Base-by-base conservation (phyloP, 2,113 vertebrate genomes). In the Oreochromis spilurus region DNA sequence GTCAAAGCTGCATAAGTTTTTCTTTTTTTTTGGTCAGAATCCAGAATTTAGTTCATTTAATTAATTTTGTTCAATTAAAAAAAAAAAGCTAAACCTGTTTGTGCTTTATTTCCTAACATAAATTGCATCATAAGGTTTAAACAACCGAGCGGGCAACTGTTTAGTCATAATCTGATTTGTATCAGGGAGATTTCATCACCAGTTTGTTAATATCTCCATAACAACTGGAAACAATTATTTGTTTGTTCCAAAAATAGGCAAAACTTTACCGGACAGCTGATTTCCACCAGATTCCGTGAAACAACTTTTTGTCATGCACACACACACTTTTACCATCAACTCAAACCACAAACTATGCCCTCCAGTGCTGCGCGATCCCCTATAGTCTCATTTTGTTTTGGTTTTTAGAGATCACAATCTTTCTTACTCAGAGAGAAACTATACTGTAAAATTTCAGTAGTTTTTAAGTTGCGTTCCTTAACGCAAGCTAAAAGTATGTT, bases 331-430 rank as follows among this genome's bases (percentile, higher is more conserved):
- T 90, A 92, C 90, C 88, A 92, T 89, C 83, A 91, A 9, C 78
- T 54, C 88, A 79, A 45, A 94, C 93, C 90, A 55, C 93, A 94
- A 95, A 94, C 77, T 84, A 82, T 90, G 60, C 78, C 83, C 88
- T 79, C 43, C 34, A 87, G 81, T 57, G 60, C 87, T 17, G 7
- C 52, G 9, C 14, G 5, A 67, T 84, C 81, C 88, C 87, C 82
- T 55, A 83, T 88, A 84, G 90, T 87, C 81, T 75, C 81, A 12
- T 58, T 53, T 26, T 38, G 19, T 38, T 67, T 67, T 38, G 62
- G 4, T 88, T 84, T 82, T 4, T n/a, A 21, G 26, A 81, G 91
- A 87, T 83, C 87, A 83, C 84, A 83, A 43, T 38, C 40, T 79
- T 57, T 2, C 65, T 40, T 52, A 52, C 8, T 58, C 52, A 9